phyloP scores from a whole-genome alignment of 2,797 vertebrate genomes.

The Sitta carolinensis region DNA sequence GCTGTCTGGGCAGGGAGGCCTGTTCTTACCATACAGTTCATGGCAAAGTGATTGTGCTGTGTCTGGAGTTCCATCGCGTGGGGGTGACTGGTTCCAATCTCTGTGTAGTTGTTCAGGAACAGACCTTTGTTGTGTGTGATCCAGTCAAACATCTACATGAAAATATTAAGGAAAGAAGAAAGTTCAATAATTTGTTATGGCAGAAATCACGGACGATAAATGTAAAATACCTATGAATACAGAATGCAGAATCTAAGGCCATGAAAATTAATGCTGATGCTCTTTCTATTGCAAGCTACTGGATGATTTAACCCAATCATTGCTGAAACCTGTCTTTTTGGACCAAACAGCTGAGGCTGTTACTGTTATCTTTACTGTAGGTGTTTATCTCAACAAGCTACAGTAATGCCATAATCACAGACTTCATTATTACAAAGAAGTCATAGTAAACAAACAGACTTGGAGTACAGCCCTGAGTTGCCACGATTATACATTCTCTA shows the following conservation, averaged over 20 bases:
- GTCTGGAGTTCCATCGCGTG: conserved; percentile 97
- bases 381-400: not conserved
- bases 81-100: conserved; percentile 96
- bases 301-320: not conserved
- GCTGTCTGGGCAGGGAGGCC: not conserved
- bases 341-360: not conserved
- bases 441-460: conserved; percentile 26
- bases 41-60: conserved; percentile 98
- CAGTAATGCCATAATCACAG: not conserved
- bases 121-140: conserved; percentile 99
- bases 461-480: not conserved
- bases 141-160: conserved; percentile 98
- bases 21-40: conserved; percentile 98
- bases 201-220: not conserved
- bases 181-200: not conserved
- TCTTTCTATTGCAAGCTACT: not conserved
- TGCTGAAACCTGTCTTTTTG: not conserved
- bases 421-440: not conserved
- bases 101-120: conserved; percentile 97
- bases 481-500: not conserved
- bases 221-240: not conserved
- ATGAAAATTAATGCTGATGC: not conserved
- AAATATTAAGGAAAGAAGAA: not conserved
- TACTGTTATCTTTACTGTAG: not conserved
- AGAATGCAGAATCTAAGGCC: not conserved